Evolutionary conservation across 2,113 vertebrate species (phyloP).

Genomic region (Nycticorax nycticorax): DNA sequence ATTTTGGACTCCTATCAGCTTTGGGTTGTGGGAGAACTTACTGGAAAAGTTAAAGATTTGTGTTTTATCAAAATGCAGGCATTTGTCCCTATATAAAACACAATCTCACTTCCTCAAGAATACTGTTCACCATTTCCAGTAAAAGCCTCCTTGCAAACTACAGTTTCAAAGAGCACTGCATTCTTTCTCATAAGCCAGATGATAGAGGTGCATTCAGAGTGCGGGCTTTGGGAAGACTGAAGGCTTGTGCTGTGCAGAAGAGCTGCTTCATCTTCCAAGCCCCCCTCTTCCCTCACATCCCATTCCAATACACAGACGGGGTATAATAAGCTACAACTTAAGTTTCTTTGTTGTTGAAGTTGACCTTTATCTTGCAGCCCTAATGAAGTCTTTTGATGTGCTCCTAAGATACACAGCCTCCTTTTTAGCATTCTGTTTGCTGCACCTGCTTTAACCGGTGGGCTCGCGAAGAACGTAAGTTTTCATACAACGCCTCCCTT

Average conservation of each 20-base stretch:
- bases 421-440: conserved; percentile 37
- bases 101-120: neutral
- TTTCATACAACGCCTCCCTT: conserved; percentile 16
- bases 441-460: neutral
- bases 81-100: neutral
- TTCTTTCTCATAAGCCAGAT: neutral
- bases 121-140: neutral
- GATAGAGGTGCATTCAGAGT: fast-evolving
- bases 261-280: neutral
- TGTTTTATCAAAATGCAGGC: neutral
- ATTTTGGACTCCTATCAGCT: neutral
- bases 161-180: neutral
- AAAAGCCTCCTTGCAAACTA: neutral
- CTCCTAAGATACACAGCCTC: neutral
- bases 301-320: fast-evolving
- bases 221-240: neutral
- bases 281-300: fast-evolving
- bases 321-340: neutral
- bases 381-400: conserved; percentile 25
- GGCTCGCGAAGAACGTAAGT: neutral
- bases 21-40: neutral
- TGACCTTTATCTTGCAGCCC: conserved; percentile 38
- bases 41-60: neutral
- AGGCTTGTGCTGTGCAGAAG: neutral
- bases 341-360: neutral